A percentile compares a stretch with the other conserved stretches of the same genome.
Conservation (phyloP, 2,888 invertebrate genomes). For the Agrotis ipsilon region DNA sequence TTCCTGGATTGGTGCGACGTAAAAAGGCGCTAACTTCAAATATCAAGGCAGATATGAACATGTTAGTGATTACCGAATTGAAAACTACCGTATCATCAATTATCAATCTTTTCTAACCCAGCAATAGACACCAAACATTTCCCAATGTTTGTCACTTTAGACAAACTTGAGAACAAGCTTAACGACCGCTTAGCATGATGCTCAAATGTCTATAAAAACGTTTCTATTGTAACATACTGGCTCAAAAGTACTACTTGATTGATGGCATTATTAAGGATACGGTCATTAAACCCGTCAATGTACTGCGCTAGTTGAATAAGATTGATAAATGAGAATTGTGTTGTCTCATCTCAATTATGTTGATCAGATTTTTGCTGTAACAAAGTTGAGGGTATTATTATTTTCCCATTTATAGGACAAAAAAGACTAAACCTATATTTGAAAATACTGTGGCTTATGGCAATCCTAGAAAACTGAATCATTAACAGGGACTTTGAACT, state of each 20-base stretch:
- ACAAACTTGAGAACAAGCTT: constrained; percentile 12
- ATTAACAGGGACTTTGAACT: constrained; percentile 28
- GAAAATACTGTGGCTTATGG: neutral
- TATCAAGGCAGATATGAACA: too few relatives aligned
- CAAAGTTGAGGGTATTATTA: neutral
- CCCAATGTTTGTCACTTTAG: constrained; percentile 9
- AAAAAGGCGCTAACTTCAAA: too few relatives aligned
- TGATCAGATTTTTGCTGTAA: constrained; percentile 14
- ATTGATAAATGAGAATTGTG: constrained; percentile 48
- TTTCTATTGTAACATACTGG: constrained; percentile 41
- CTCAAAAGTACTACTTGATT: constrained; percentile 42
- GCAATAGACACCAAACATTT: constrained; percentile 8
- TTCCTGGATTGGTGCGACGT: too few relatives aligned
- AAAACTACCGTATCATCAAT: neutral
- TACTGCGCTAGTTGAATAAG: constrained; percentile 39
- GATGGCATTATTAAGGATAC: constrained; percentile 46
- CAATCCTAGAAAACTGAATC: neutral
- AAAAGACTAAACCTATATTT: neutral
- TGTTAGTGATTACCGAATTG: neutral
- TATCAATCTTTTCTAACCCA: neutral
- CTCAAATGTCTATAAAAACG: constrained; percentile 42
- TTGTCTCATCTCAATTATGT: constrained; percentile 30
- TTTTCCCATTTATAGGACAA: neutral
- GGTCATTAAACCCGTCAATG: constrained; percentile 37
- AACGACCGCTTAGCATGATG: constrained; percentile 43